Evolutionary conservation across 2,113 vertebrate species (phyloP).

Genomic region (Orthonyx spaldingii): DNA sequence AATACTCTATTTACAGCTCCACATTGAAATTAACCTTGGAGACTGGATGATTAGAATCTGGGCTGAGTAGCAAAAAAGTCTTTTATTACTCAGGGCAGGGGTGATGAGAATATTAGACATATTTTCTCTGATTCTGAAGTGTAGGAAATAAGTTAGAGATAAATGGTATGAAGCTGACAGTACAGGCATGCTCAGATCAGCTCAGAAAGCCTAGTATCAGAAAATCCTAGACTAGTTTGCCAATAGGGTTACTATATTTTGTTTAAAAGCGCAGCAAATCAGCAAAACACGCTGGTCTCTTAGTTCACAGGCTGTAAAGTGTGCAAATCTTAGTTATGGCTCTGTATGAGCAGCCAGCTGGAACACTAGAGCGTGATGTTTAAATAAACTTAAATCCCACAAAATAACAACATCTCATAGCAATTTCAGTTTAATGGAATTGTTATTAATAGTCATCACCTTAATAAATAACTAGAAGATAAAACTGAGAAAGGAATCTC

Average conservation of each 20-base stretch:
- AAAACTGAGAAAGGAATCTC: not conserved
- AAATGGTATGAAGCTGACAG: not conserved
- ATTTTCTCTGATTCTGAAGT: not conserved
- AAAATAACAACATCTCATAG: accelerated
- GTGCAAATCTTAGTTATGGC: not conserved
- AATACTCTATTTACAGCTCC: slow-evolving; percentile 34
- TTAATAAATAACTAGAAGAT: not conserved
- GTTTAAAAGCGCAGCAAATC: not conserved
- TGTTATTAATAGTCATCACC: not conserved
- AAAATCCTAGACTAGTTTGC: not conserved
- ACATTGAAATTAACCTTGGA: slow-evolving; percentile 56
- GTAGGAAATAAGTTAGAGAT: not conserved
- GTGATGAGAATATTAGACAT: not conserved
- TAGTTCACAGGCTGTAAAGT: not conserved
- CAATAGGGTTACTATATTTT: not conserved
- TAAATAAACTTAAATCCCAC: not conserved
- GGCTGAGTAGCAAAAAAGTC: not conserved
- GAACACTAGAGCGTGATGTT: not conserved
- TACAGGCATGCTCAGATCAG: not conserved
- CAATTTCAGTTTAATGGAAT: not conserved
- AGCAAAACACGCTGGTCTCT: not conserved
- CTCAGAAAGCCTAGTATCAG: not conserved
- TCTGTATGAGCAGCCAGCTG: accelerated
- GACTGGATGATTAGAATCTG: not conserved
- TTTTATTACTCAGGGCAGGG: not conserved